phyloP scores from a whole-genome alignment of 1,140 invertebrate genomes.

The Druon quercuslanigerum region DNA sequence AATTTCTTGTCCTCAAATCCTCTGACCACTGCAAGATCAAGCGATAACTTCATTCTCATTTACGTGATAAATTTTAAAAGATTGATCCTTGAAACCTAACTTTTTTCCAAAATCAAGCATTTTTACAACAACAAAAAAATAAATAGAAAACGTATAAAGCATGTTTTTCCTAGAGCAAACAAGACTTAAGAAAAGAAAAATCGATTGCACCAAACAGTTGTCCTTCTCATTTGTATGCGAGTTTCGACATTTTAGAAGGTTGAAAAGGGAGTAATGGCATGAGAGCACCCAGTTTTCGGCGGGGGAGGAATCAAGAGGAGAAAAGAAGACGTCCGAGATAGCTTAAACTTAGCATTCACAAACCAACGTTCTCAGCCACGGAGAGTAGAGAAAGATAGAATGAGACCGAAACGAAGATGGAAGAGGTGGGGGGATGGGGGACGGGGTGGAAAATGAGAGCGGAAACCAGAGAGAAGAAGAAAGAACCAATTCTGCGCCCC shows the following conservation, averaged over 20 bases:
- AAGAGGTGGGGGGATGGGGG: constrained; percentile 31
- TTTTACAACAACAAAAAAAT: too few species aligned
- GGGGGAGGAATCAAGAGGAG: constrained; percentile 26
- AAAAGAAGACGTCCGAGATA: constrained; percentile 52
- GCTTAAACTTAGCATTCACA: constrained; percentile 69
- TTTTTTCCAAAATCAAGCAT: too few species aligned
- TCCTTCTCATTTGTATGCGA: constrained; percentile 63
- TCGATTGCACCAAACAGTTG: constrained; percentile 35
- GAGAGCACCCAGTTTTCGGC: constrained; percentile 36
- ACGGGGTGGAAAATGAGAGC: constrained; percentile 28
- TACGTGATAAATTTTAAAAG: neutral
- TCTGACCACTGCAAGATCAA: constrained; percentile 58
- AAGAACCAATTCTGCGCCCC: constrained; percentile 38
- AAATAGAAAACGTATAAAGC: too few species aligned
- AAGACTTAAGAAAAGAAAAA: constrained; percentile 2
- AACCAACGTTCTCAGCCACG: constrained; percentile 60
- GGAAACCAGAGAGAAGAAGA: constrained; percentile 40
- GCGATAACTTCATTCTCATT: constrained; percentile 51
- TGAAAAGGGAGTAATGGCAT: constrained; percentile 25
- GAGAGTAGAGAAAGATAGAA: constrained; percentile 35
- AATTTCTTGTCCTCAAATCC: constrained; percentile 52
- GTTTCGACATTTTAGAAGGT: constrained; percentile 54
- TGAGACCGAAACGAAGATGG: constrained; percentile 33
- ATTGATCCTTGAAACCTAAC: neutral
- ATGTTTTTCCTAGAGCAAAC: too few species aligned